phyloP scores from a whole-genome alignment of 1,140 invertebrate genomes.

The Trichonephila inaurata region DNA sequence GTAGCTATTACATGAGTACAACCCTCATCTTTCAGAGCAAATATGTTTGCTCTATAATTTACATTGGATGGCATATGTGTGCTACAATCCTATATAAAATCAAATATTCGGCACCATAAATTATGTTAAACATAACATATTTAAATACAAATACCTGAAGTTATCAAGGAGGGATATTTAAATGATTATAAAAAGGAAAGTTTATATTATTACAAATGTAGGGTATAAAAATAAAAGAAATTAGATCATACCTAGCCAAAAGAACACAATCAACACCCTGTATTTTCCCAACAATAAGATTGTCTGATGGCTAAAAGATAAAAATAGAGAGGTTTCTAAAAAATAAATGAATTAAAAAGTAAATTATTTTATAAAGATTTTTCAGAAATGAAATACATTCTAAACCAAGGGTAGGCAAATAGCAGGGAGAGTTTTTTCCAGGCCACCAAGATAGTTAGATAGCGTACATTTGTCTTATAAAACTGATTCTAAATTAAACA shows the following conservation, averaged over 20 bases:
- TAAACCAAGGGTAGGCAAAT: too few relatives aligned
- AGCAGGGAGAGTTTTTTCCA: too few relatives aligned
- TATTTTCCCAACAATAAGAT: slow-evolving; percentile 89
- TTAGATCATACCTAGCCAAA: slow-evolving; percentile 85
- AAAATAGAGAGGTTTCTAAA: neutral
- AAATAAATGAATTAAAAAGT: neutral
- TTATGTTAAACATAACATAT: neutral
- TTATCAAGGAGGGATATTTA: neutral
- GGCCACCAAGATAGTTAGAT: too few relatives aligned
- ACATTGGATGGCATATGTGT: slow-evolving; percentile 91
- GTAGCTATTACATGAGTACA: slow-evolving; percentile 96
- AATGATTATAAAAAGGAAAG: neutral
- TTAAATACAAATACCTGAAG: neutral
- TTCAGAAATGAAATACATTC: too few relatives aligned
- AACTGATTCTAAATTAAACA: too few relatives aligned
- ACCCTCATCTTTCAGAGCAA: slow-evolving; percentile 92
- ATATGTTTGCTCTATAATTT: slow-evolving; percentile 98
- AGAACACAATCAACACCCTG: slow-evolving; percentile 89
- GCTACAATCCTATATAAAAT: too few relatives aligned
- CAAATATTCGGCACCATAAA: too few relatives aligned
- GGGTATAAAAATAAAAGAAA: neutral
- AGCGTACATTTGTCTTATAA: too few relatives aligned
- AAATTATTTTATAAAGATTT: neutral
- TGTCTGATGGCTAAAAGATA: slow-evolving; percentile 87
- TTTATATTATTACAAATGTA: too few relatives aligned